Evolutionary conservation across 2,797 vertebrate species (phyloP), one percentile per base, ranked within the genome.

Genomic region (Pseudocheirus occidentalis): DNA sequence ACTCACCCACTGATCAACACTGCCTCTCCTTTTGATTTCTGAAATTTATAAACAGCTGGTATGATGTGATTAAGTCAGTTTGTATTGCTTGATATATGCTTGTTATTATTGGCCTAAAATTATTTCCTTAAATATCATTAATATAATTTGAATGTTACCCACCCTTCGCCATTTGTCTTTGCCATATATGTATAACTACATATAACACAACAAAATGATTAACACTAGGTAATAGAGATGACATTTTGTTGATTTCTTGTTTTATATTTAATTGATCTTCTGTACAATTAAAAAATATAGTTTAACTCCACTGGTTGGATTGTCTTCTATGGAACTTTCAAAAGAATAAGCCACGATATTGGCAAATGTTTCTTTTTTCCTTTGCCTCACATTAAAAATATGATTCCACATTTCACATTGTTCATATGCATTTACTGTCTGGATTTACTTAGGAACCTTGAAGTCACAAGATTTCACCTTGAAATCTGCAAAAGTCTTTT

Each of bases 171-270:
- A n/a, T 73, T 73, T n/a, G 34, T 40, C 62, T 73, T 73, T 73
- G 34, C 62, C 62, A 73, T 40, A 18, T 55, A 90, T 81, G 1
- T 93, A 7, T 91, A 55, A 46, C 11, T 91, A 56, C 90, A 92
- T 94, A 94, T 96, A 95, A 94, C 58, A 91, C 92, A 92, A 90
- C 55, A 94, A 92, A 93, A 94, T 73, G 34, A 52, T 56, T 91
- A 96, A 95, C 24, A 92, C 13, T 93, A 50, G 56, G 52, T 66
- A 94, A 73, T 94, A 93, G 73, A 14, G 59, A n/a, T 90, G 93
- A 21, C 18, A 73, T 73, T 29, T 62, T 90, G 55, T 40, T 91
- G 10, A 90, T 95, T 90, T 58, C n/a, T 57, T 92, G 90, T 92
- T 31, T 34, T 66, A 46, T 56, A 91, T 24, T 90, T 93, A 92